Conservation (phyloP, 2,888 invertebrate genomes). For the Mechanitis messenoides region DNA sequence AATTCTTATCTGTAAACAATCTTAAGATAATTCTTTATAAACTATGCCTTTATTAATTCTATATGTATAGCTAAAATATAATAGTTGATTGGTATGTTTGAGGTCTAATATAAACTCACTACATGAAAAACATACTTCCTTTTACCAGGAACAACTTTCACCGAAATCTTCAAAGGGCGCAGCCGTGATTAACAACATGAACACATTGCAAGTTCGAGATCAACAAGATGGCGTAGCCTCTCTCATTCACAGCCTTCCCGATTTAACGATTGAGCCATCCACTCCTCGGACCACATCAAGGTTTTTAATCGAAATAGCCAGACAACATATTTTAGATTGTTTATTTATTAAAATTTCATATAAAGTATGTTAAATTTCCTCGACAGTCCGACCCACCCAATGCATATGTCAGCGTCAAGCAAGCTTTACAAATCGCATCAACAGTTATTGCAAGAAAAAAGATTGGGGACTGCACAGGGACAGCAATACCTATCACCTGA, state of each 20-base stretch:
- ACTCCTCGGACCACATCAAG: slow-evolving; percentile 35
- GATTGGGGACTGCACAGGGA: slow-evolving; percentile 40
- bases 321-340: not conserved
- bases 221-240: slow-evolving; percentile 76
- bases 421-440: slow-evolving; percentile 58
- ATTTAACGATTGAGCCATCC: slow-evolving; percentile 70
- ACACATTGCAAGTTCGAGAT: slow-evolving; percentile 80
- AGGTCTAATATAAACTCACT: not conserved
- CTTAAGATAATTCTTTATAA: too few relatives aligned
- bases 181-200: slow-evolving; percentile 24
- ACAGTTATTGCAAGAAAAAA: slow-evolving; percentile 58
- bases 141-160: slow-evolving; percentile 9
- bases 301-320: slow-evolving; percentile 18
- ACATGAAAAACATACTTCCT: not conserved
- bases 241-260: slow-evolving; percentile 88
- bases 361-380: not conserved
- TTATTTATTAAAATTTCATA: not conserved
- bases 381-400: slow-evolving; percentile 28
- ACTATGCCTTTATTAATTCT: too few relatives aligned
- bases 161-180: slow-evolving; percentile 5
- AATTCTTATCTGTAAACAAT: too few relatives aligned
- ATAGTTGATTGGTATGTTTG: too few relatives aligned
- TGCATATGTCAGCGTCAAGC: slow-evolving; percentile 46
- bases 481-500: slow-evolving; percentile 64
- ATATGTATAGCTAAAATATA: too few relatives aligned